Evolutionary conservation across 2,888 invertebrate genomes (phyloP).

Genomic region (Meloe dianella): DNA sequence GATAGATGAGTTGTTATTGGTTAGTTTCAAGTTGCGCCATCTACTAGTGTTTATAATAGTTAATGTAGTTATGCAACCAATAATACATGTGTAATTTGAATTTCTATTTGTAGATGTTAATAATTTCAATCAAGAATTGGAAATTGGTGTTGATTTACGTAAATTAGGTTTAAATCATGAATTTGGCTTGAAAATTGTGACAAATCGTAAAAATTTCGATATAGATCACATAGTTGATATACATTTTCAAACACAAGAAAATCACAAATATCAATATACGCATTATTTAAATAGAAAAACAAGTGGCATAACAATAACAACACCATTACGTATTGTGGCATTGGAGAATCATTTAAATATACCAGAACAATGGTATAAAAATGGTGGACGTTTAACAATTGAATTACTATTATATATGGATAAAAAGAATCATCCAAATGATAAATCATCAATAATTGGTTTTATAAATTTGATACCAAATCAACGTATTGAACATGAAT

Average conservation of each 20-base stretch:
- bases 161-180: conserved; percentile 78
- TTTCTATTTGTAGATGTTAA: conserved; percentile 59
- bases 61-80: neutral
- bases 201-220: conserved; percentile 65
- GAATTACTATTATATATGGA: conserved; percentile 73
- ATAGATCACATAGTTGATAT: conserved; percentile 73
- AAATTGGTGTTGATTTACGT: conserved; percentile 73
- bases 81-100: neutral
- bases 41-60: too few relatives aligned
- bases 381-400: conserved; percentile 66
- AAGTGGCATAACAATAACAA: conserved; percentile 68
- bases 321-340: conserved; percentile 73
- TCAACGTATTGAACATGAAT: conserved; percentile 62
- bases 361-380: conserved; percentile 38
- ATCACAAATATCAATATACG: conserved; percentile 74
- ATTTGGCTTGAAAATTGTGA: conserved; percentile 72
- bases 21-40: too few relatives aligned
- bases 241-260: conserved; percentile 72
- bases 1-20: too few relatives aligned
- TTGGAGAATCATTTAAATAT: conserved; percentile 61
- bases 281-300: conserved; percentile 69
- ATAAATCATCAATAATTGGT: conserved; percentile 68
- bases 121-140: conserved; percentile 67
- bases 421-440: conserved; percentile 72
- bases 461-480: conserved; percentile 58